Evolutionary conservation across 2,797 vertebrate genomes (phyloP), one percentile per base, ranked within the genome.

Genomic region (Nyctibius grandis): DNA sequence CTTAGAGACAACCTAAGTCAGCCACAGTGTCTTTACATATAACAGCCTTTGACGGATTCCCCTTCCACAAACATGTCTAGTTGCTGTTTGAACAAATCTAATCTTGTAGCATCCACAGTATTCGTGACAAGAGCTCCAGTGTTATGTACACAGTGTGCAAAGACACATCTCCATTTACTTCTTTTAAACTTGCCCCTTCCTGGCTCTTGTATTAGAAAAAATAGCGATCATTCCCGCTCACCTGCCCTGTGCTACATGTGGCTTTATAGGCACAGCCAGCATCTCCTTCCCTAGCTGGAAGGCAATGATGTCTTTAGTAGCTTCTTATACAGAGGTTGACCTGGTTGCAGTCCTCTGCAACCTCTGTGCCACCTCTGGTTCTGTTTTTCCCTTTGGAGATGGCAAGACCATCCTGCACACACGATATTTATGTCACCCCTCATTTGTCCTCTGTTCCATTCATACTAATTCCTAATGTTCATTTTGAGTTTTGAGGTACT

Each of bases 1-100:
- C 50, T 85, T 48, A 89, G 75, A 69, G 38, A 42, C 59, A 75
- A 17, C 15, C 28, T 36, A 57, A 65, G 44, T 15, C 48, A 63
- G 40, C 28, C 4, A 1, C 21, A 48, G 50, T 18, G 15, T 18
- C 22, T 40, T 75, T 73, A 82, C 31, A 21, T 23, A 64, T 23
- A 48, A 51, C 19, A 73, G 29, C 8, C 26, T 64, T 63, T 45
- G n/a, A 11, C 53, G 53, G 53, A 33, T 60, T 67, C 65, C 28
- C 42, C 54, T 67, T 47, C 48, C 31, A 60, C 1, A 1, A 87
- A 28, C 0, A 0, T 3, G 8, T 56, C 51, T 28, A 25, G 29
- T 0, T 81, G 69, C 25, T 78, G 25, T 48, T 72, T 38, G 53
- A 79, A 64, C 21, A 68, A 64, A 72, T 56, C 31, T 48, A 8